Evolutionary conservation across 2,888 invertebrate genomes (phyloP).

Genomic region (Heteromurus nitidus): DNA sequence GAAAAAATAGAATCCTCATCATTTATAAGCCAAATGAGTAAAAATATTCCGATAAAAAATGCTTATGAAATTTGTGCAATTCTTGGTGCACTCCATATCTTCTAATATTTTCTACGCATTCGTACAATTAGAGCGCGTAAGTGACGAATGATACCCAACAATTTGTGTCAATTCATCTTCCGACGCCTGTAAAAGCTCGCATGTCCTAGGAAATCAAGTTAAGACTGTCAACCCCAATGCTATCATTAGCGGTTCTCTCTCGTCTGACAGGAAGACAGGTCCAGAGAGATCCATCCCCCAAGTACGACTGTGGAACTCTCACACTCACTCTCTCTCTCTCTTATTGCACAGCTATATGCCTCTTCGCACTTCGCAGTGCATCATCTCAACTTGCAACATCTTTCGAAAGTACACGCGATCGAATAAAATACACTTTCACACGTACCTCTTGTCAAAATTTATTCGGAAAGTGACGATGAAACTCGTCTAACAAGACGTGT

Average conservation of each 20-base stretch:
- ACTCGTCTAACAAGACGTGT: constrained; percentile 61
- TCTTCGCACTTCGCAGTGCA: too few species aligned
- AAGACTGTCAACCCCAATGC: constrained; percentile 68
- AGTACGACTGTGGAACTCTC: too few species aligned
- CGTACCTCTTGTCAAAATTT: constrained; percentile 72
- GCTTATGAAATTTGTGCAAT: too few species aligned
- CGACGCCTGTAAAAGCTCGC: constrained; percentile 44
- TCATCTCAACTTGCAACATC: constrained; percentile 37
- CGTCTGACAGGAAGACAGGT: constrained; percentile 41
- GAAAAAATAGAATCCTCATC: too few species aligned
- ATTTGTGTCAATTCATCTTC: constrained; percentile 71
- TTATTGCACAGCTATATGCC: too few species aligned
- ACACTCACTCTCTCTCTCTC: too few species aligned
- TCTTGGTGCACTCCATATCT: too few species aligned
- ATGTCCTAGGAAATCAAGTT: constrained; percentile 69
- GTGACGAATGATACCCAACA: constrained; percentile 71
- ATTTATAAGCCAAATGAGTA: too few species aligned
- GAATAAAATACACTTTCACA: constrained; percentile 68
- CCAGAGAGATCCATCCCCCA: neutral
- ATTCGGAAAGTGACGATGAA: constrained; percentile 67
- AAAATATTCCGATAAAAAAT: too few species aligned
- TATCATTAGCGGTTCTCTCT: constrained; percentile 73
- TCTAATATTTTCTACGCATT: too few species aligned
- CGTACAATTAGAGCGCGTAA: constrained; percentile 41
- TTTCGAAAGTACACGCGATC: neutral